These are phyloP conservation scores for Hesperia comma DNA, from an alignment of 2,888 invertebrate genomes.

Conservation along the genomic window DNA sequence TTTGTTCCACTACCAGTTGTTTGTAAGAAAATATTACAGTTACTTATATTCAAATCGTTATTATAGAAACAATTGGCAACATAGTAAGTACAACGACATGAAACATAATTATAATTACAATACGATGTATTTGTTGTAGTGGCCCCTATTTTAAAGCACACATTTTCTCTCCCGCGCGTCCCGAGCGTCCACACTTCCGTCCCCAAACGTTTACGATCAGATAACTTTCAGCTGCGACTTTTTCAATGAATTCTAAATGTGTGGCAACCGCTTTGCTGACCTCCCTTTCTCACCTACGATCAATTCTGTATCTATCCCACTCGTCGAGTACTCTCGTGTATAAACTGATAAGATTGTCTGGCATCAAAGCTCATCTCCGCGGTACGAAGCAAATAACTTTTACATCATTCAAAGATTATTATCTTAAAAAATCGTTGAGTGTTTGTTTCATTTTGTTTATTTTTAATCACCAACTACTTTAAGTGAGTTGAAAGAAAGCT, in stretches of 20 bases:
- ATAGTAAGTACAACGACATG: too few species aligned
- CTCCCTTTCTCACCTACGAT: slow-evolving; percentile 42
- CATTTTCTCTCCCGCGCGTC: slow-evolving; percentile 28
- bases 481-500: too few species aligned
- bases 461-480: background rate
- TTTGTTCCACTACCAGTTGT: too few species aligned
- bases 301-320: slow-evolving; percentile 43
- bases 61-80: too few species aligned
- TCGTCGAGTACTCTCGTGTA: slow-evolving; percentile 46
- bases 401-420: slow-evolving; percentile 25
- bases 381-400: slow-evolving; percentile 35
- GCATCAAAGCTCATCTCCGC: slow-evolving; percentile 21
- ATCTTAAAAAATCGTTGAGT: slow-evolving; percentile 1
- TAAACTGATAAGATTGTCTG: slow-evolving; percentile 48
- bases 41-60: too few species aligned
- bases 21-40: too few species aligned
- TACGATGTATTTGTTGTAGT: background rate
- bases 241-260: slow-evolving; percentile 84
- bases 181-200: slow-evolving; percentile 29
- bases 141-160: background rate
- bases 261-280: slow-evolving; percentile 46
- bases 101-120: background rate
- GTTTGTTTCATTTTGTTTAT: slow-evolving; percentile 5
- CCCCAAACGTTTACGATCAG: slow-evolving; percentile 72
- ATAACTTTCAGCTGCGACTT: slow-evolving; percentile 78